Conservation (phyloP, 2,888 invertebrate species). For the Papilio elwesi region DNA sequence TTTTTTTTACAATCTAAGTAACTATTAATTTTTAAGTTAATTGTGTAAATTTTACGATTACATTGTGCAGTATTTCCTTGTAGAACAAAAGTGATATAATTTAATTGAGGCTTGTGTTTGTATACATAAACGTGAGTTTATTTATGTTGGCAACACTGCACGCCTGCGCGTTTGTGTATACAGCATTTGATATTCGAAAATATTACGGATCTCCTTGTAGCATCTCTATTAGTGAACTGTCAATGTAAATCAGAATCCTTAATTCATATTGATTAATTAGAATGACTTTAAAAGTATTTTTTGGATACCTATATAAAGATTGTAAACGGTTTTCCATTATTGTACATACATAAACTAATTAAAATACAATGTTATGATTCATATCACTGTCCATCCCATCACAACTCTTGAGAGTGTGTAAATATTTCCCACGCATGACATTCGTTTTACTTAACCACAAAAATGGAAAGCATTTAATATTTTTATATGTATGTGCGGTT, state of each 20-base stretch:
- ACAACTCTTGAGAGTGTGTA: constrained; percentile 69
- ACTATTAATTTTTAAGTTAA: constrained; percentile 53
- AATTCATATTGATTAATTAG: constrained; percentile 32
- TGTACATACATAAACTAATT: constrained; percentile 56
- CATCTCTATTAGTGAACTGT: constrained; percentile 27
- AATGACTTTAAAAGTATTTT: constrained; percentile 65
- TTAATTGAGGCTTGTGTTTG: constrained; percentile 71
- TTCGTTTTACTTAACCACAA: constrained; percentile 70
- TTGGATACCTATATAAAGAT: constrained; percentile 57
- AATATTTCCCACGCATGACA: constrained; percentile 67
- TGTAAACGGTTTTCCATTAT: constrained; percentile 55
- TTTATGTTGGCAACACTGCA: constrained; percentile 46
- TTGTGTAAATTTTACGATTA: constrained; percentile 60
- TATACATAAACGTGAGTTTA: constrained; percentile 50
- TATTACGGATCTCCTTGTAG: constrained; percentile 26
- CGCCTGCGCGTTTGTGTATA: constrained; percentile 31
- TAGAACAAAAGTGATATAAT: constrained; percentile 68
- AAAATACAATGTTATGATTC: constrained; percentile 45
- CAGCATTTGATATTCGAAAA: constrained; percentile 20
- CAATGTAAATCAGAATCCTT: constrained; percentile 18
- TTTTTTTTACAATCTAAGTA: constrained; percentile 52
- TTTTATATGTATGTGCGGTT: constrained; percentile 76
- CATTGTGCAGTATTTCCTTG: constrained; percentile 67
- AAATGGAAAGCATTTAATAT: constrained; percentile 78
- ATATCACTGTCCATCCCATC: constrained; percentile 58